phyloP scores from a whole-genome alignment of 2,797 vertebrate genomes.

The Pristis pectinata region DNA sequence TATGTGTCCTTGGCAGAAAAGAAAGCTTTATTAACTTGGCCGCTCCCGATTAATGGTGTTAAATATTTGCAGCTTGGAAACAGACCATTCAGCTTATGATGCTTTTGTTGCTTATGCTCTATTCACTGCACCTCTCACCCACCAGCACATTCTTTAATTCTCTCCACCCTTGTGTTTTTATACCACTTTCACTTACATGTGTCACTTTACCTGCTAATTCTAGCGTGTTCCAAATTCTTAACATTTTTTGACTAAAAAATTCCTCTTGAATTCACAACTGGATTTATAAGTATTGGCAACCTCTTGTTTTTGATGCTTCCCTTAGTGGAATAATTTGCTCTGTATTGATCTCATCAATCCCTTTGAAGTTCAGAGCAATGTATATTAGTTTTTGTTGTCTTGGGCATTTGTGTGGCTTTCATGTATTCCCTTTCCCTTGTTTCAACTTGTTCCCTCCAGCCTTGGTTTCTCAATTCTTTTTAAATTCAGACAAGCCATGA shows the following conservation, averaged over 20 bases:
- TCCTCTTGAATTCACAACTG: not conserved
- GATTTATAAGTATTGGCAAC: not conserved
- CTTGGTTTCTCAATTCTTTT: not conserved
- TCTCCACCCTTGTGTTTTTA: not conserved
- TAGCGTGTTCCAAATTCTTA: not conserved
- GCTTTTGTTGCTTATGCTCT: not conserved
- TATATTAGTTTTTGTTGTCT: too few relatives aligned
- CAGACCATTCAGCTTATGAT: not conserved
- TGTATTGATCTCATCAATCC: not conserved
- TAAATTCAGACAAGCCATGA: not conserved
- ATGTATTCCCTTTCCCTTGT: not conserved
- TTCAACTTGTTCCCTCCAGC: not conserved
- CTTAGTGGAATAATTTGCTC: not conserved
- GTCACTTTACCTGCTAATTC: not conserved
- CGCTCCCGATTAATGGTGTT: not conserved
- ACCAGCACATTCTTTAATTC: not conserved
- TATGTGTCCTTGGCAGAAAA: not conserved
- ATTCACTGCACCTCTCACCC: not conserved
- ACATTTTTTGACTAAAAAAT: not conserved
- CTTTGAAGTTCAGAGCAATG: not conserved
- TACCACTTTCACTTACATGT: too few relatives aligned
- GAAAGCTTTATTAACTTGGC: not conserved
- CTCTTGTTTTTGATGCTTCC: not conserved
- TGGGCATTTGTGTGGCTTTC: not conserved
- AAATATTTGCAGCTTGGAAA: not conserved